Evolutionary conservation across 2,888 invertebrate genomes (phyloP).

Genomic region (Andrena chrysosceles): DNA sequence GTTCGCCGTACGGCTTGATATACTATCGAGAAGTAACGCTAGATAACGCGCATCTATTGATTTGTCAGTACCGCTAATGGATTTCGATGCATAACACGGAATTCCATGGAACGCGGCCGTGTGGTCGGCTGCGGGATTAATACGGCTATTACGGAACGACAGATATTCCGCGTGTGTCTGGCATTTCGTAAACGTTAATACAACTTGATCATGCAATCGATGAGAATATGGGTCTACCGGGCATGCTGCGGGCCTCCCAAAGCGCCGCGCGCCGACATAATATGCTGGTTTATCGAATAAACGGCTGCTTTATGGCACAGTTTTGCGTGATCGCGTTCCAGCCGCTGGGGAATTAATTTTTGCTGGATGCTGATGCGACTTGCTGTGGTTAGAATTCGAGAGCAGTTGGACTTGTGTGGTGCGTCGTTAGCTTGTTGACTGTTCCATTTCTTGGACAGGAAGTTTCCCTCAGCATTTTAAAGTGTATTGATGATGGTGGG

Average conservation of each 20-base stretch:
- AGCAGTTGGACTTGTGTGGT: no score
- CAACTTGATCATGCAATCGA: conserved; percentile 37
- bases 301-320: conserved; percentile 11
- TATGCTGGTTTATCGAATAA: conserved; percentile 27
- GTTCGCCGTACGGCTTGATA: background rate
- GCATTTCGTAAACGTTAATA: conserved; percentile 58
- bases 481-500: no score
- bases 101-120: conserved; percentile 61
- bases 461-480: no score
- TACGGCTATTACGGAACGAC: conserved; percentile 62
- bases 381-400: no score
- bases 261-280: conserved; percentile 8
- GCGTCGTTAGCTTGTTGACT: no score
- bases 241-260: background rate
- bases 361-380: no score
- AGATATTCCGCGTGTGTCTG: conserved; percentile 58
- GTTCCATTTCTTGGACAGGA: no score
- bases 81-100: conserved; percentile 64
- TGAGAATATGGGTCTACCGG: background rate
- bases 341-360: no score
- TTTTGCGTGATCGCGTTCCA: conserved; percentile 6
- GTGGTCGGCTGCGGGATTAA: conserved; percentile 61
- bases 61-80: conserved; percentile 65
- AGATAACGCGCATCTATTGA: conserved; percentile 63
- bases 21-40: conserved; percentile 32